Percentiles rank a stretch among this genome's conserved stretches.
Evolutionary conservation across 2,797 vertebrate species (phyloP).

Genomic region (Crocidura indochinensis): DNA sequence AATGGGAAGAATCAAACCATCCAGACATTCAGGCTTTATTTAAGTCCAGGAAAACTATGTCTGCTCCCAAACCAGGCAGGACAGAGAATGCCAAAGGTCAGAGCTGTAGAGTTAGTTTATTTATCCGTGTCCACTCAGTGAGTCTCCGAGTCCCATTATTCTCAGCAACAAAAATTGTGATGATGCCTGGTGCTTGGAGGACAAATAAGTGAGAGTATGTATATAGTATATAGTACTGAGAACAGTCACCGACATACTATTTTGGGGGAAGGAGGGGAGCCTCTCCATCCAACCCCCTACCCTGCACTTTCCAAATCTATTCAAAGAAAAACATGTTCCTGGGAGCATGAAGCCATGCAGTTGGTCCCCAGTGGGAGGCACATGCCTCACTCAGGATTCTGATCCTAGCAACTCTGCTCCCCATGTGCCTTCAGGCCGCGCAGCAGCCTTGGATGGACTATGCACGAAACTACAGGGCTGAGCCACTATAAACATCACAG

Average conservation of each 20-base stretch:
- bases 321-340: background rate
- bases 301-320: background rate
- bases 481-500: no score
- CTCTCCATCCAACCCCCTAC: background rate
- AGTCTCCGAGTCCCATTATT: conserved; percentile 4
- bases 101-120: background rate
- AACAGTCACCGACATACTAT: background rate
- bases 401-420: no score
- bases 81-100: background rate
- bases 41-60: background rate
- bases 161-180: conserved; percentile 4
- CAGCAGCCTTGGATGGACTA: no score
- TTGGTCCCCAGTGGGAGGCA: no score
- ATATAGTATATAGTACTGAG: background rate
- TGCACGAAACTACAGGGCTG: no score
- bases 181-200: conserved; percentile 14
- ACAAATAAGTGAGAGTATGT: background rate
- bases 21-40: background rate
- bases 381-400: no score
- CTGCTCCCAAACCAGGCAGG: background rate
- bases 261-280: background rate
- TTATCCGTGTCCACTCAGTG: background rate
- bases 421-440: no score
- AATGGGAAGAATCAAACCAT: background rate
- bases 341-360: no score